Evolutionary conservation across 1,140 invertebrate species (phyloP).

Genomic region (Aporrectodea caliginosa): DNA sequence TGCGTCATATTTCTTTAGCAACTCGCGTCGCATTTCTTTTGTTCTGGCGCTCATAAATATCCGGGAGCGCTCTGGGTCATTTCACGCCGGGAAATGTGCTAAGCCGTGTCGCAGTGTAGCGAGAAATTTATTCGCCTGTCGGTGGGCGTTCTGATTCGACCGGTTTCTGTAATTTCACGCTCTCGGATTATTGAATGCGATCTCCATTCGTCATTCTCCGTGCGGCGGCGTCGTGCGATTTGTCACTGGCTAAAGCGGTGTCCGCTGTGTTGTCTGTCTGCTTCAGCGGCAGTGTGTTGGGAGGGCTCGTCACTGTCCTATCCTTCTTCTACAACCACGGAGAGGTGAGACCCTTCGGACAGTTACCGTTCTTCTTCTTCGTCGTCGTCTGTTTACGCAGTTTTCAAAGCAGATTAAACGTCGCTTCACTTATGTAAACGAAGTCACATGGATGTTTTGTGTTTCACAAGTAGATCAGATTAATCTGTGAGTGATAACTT

Average conservation of each 20-base stretch:
- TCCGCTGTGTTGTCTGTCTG: conserved; percentile 13
- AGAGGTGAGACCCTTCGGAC: conserved; percentile 58
- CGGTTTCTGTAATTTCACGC: conserved; percentile 11
- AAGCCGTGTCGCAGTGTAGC: conserved; percentile 9
- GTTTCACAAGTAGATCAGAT: too few relatives aligned
- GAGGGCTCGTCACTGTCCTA: conserved; percentile 65
- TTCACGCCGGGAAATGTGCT: background rate
- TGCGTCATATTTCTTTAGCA: too few relatives aligned
- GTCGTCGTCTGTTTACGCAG: too few relatives aligned
- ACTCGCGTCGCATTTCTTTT: too few relatives aligned
- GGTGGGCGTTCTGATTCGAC: background rate
- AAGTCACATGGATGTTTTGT: too few relatives aligned
- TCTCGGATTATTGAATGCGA: background rate
- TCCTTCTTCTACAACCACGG: conserved; percentile 76
- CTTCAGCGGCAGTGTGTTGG: conserved; percentile 64
- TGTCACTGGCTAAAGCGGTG: background rate
- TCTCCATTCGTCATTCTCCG: background rate
- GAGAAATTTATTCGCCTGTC: background rate
- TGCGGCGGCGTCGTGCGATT: background rate
- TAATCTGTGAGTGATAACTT: too few relatives aligned
- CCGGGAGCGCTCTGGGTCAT: background rate
- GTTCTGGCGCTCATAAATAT: background rate
- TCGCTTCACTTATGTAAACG: too few relatives aligned
- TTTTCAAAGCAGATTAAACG: too few relatives aligned
- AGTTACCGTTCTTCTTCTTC: too few relatives aligned